Percentiles rank a stretch among this genome's conserved stretches.
phyloP scores from a whole-genome alignment of 2,888 invertebrate species.

The Sialis fuliginosa region DNA sequence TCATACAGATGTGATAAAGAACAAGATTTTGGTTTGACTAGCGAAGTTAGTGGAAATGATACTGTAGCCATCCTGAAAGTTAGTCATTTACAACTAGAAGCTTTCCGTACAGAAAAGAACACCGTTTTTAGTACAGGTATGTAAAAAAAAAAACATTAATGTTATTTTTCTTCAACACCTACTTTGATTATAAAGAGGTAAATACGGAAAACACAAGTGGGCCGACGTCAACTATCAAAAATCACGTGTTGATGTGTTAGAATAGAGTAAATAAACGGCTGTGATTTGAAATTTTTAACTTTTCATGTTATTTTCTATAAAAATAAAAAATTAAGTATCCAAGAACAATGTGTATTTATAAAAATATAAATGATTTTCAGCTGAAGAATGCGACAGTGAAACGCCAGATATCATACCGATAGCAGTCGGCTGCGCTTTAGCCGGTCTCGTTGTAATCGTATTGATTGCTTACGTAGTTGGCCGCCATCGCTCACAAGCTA shows the following conservation, averaged over 20 bases:
- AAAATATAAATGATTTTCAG: conserved; percentile 26
- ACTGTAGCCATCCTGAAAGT: conserved; percentile 33
- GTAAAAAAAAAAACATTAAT: conserved; percentile 10
- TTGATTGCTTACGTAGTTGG: conserved; percentile 86
- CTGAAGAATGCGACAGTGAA: conserved; percentile 53
- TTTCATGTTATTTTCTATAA: no score
- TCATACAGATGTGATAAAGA: conserved; percentile 56
- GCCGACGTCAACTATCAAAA: no score
- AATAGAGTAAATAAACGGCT: no score
- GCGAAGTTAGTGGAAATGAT: conserved; percentile 15
- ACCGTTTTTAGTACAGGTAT: conserved; percentile 44
- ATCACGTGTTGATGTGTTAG: no score
- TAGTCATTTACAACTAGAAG: conserved; percentile 51
- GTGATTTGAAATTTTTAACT: no score
- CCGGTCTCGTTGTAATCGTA: conserved; percentile 76
- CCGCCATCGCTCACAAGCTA: conserved; percentile 63
- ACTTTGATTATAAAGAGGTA: neutral
- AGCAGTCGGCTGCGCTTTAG: conserved; percentile 87
- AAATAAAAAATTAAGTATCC: conserved; percentile 21
- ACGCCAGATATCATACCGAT: conserved; percentile 89
- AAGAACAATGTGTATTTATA: conserved; percentile 27
- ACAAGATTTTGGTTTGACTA: conserved; percentile 37
- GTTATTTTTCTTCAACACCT: neutral
- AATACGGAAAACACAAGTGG: no score
- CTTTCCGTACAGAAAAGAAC: conserved; percentile 39